phyloP scores from a whole-genome alignment of 2,888 invertebrate species.

The Tetragonisca angustula region DNA sequence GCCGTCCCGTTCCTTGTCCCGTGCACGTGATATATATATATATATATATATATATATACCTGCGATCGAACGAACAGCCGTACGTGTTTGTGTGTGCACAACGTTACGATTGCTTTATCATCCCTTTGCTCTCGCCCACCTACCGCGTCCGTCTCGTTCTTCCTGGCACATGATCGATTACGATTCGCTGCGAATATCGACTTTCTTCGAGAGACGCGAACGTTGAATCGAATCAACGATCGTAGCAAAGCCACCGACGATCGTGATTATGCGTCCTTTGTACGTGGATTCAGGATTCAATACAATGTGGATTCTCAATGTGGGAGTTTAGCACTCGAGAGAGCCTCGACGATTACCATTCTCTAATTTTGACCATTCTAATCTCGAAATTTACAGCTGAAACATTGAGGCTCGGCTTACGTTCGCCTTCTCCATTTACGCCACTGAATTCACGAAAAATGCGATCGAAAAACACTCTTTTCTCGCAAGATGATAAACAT shows the following conservation, averaged over 20 bases:
- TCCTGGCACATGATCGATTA: too few species aligned
- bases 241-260: too few species aligned
- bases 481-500: background rate
- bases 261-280: too few species aligned
- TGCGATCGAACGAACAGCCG: background rate
- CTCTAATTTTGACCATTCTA: background rate
- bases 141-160: background rate
- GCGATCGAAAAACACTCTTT: background rate
- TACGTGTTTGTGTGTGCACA: background rate
- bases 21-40: background rate
- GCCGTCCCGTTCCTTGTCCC: constrained; percentile 20
- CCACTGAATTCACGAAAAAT: background rate
- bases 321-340: too few species aligned
- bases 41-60: background rate
- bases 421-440: background rate
- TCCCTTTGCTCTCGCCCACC: background rate
- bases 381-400: background rate
- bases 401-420: background rate
- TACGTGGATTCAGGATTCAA: too few species aligned
- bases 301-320: too few species aligned
- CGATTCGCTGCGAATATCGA: too few species aligned
- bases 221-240: too few species aligned
- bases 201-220: too few species aligned
- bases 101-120: constrained; percentile 18
- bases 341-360: background rate